phyloP scores from a whole-genome alignment of 2,797 vertebrate species.

The Busarellus nigricollis region DNA sequence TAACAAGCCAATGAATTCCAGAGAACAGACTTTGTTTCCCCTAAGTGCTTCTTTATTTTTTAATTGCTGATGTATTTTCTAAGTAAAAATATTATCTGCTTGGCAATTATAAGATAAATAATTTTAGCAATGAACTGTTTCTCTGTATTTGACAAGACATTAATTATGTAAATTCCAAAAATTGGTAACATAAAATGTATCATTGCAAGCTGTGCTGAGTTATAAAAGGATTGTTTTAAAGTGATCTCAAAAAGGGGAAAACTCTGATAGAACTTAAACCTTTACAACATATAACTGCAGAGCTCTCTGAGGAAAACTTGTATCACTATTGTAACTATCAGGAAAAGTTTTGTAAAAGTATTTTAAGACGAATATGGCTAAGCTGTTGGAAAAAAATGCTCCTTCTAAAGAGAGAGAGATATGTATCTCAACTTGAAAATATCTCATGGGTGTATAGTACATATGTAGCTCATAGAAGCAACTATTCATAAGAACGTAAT shows the following conservation, averaged over 20 bases:
- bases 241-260: background rate
- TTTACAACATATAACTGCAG: background rate
- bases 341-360: conserved; percentile 15
- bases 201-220: background rate
- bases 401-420: background rate
- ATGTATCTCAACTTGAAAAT: conserved; percentile 9
- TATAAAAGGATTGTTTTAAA: background rate
- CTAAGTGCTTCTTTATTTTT: background rate
- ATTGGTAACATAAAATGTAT: background rate
- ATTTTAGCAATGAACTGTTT: background rate
- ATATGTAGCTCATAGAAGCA: background rate
- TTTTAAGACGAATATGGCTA: conserved; percentile 1
- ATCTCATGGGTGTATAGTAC: background rate
- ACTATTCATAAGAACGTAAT: background rate
- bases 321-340: background rate
- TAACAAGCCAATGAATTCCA: background rate
- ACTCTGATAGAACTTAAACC: background rate
- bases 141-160: background rate
- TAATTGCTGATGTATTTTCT: background rate
- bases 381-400: background rate
- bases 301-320: background rate
- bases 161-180: background rate
- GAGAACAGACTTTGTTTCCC: background rate
- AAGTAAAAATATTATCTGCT: background rate
- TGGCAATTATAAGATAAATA: background rate